These are phyloP conservation scores for Zaprionus ornatus DNA, from an alignment of 1,140 invertebrate species.

Conservation along the genomic window DNA sequence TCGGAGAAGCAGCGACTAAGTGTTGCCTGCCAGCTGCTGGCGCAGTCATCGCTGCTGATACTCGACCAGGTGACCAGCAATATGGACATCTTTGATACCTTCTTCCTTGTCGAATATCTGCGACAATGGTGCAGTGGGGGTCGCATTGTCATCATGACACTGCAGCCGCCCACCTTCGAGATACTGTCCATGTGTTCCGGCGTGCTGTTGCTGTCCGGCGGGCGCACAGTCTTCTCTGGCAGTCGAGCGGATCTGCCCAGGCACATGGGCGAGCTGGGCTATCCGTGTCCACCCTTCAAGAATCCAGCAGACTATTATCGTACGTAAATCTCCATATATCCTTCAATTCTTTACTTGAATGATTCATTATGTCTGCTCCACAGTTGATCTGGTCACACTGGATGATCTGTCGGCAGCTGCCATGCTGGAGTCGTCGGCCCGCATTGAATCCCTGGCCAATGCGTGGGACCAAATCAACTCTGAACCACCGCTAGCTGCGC, in stretches of 20 bases:
- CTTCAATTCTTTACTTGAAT: not conserved
- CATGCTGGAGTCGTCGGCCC: constrained; percentile 95
- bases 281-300: constrained; percentile 97
- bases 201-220: constrained; percentile 93
- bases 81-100: constrained; percentile 98
- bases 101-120: constrained; percentile 96
- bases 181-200: constrained; percentile 96
- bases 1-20: constrained; percentile 94
- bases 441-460: constrained; percentile 95
- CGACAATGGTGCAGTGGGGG: constrained; percentile 95
- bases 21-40: constrained; percentile 93
- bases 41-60: constrained; percentile 92
- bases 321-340: constrained; percentile 85
- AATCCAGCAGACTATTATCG: constrained; percentile 98
- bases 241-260: constrained; percentile 94
- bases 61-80: constrained; percentile 95
- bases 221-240: constrained; percentile 95
- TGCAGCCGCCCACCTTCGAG: constrained; percentile 97
- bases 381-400: constrained; percentile 96
- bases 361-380: constrained; percentile 36
- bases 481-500: constrained; percentile 79
- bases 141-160: constrained; percentile 94
- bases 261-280: constrained; percentile 96
- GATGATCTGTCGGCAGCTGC: constrained; percentile 96
- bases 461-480: constrained; percentile 85